Base-by-base conservation (phyloP, 2,113 vertebrate species). In the Thymallus thymallus region DNA sequence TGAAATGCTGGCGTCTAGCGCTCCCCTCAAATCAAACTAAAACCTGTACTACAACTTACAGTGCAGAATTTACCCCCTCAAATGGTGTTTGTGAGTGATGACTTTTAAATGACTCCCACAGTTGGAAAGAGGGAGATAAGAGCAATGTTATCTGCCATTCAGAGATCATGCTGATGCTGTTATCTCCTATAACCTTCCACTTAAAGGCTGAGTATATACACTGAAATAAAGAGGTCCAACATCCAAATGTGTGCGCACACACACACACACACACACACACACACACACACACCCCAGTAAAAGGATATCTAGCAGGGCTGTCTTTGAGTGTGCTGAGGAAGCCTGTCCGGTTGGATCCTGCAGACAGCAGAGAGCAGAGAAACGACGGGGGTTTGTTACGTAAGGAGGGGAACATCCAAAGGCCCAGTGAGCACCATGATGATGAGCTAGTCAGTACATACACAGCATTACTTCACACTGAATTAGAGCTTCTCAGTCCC, bases 291-390 rank as follows among this genome's bases (percentile, higher is more conserved):
- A 63, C 62, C 56, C 46, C 56, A n/a, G 64, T 65, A 30, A 79
- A 94, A 97, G 95, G 96, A 97, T 98, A 98, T 98, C 96, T 98
- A 68, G 96, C 96, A 32, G 96, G 96, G 72, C 95, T 97, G 93
- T 98, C 96, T 91, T 95, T 98, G 76, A 98, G 93, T 23, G 96
- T 94, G 65, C 94, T 95, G 84, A 98, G 94, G 88, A 98, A 97
- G 73, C 95, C 94, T 9, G 93, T 91, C 82, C 93, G 92, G 78
- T 97, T 96, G n/a, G 96, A 97, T 86, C 95, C 96, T 98, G 93
- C 76, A 75, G 64, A 66, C 16, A 29, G 18, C 64, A 18, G 58
- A n/a, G 23, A 41, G 35, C 35, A 41, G 35, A 41, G 35, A 41
- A 41, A 41, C 35, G 22, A 18, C 58, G 0, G 35, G 35, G 35